Percentiles rank a stretch among this genome's conserved stretches.
Evolutionary conservation across 2,113 vertebrate genomes (phyloP).

Genomic region (Isurus oxyrinchus): DNA sequence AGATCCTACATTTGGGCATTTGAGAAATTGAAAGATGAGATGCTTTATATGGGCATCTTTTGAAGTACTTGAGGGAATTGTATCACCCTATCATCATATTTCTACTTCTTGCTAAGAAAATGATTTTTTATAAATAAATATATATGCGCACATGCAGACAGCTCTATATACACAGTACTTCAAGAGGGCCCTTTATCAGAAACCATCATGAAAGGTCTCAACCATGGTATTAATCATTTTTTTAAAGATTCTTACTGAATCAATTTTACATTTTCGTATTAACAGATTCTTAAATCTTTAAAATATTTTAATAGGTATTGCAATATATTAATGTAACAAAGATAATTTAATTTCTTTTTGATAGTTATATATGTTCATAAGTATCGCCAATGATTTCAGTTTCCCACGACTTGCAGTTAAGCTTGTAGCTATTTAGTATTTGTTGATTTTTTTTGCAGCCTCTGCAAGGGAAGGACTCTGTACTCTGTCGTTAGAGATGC

Average conservation of each 20-base stretch:
- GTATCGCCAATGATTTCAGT: neutral
- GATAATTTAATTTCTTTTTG: neutral
- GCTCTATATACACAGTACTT: neutral
- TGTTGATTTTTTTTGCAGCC: slow-evolving; percentile 57
- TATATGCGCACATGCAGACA: neutral
- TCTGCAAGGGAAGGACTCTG: slow-evolving; percentile 94
- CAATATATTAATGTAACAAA: neutral
- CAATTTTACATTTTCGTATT: neutral
- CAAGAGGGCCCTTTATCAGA: neutral
- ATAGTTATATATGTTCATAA: neutral
- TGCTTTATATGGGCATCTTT: neutral
- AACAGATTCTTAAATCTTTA: neutral
- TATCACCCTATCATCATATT: neutral
- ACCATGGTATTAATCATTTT: neutral
- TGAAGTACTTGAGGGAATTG: neutral
- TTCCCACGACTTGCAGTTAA: neutral
- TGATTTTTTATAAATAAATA: neutral
- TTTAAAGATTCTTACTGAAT: neutral
- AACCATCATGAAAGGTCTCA: neutral
- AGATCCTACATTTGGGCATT: neutral
- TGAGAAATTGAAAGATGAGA: neutral
- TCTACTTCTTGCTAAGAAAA: neutral
- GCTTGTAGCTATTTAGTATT: neutral
- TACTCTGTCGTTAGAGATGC: slow-evolving; percentile 92
- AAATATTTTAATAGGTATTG: neutral